Evolutionary conservation across 2,797 vertebrate species (phyloP).

Genomic region (Lithobates sylvaticus): DNA sequence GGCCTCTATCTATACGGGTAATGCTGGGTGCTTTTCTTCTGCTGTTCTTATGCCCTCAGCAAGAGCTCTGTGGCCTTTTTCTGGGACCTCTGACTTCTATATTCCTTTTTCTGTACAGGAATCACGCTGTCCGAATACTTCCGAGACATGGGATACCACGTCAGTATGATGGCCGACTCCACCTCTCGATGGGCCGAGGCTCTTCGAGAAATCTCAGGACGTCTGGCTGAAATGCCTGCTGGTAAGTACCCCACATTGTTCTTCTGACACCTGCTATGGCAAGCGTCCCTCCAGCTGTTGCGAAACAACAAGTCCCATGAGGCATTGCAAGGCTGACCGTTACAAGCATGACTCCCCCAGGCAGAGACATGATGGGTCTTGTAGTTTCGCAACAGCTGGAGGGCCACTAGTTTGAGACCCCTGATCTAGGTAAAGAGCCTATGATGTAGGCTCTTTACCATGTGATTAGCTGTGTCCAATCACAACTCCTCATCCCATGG

Average conservation of each 20-base stretch:
- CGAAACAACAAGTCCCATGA: too few relatives aligned
- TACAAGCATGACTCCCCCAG: too few relatives aligned
- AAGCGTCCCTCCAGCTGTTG: too few relatives aligned
- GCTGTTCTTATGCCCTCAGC: background rate
- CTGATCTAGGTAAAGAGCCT: too few relatives aligned
- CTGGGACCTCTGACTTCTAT: background rate
- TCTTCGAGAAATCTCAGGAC: constrained; percentile 95
- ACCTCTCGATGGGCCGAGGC: constrained; percentile 98
- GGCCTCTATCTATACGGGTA: constrained; percentile 98
- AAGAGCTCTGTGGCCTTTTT: background rate
- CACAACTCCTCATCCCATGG: too few relatives aligned
- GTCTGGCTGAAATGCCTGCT: constrained; percentile 97
- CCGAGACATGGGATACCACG: constrained; percentile 97
- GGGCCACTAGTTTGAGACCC: too few relatives aligned
- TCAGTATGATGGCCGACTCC: constrained; percentile 99
- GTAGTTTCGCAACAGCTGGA: too few relatives aligned
- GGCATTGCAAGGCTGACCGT: too few relatives aligned
- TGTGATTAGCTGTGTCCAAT: too few relatives aligned
- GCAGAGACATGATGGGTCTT: too few relatives aligned
- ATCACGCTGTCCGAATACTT: constrained; percentile 98
- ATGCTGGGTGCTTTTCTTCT: constrained; percentile 45
- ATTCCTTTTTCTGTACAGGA: constrained; percentile 75
- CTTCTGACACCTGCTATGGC: too few relatives aligned
- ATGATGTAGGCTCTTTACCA: too few relatives aligned
- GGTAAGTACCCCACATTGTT: constrained; percentile 77